Conservation (phyloP, 2,888 invertebrate species). For the Gymnocheta viridis region DNA sequence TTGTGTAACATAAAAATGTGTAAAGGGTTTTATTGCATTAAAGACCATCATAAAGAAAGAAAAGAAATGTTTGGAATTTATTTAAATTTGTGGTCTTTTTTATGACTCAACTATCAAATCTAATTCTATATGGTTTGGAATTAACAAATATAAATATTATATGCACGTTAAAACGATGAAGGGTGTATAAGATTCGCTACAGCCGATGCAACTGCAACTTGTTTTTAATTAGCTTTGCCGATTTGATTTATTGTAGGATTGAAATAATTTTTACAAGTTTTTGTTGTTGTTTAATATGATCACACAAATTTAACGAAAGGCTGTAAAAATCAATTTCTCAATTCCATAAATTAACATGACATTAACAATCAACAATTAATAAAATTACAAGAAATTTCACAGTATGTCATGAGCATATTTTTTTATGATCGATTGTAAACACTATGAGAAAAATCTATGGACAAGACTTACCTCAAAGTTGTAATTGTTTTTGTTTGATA, state of each 20-base stretch:
- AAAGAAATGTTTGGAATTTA: conserved; percentile 1
- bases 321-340: conserved; percentile 3
- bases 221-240: background rate
- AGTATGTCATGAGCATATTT: background rate
- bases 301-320: conserved; percentile 8
- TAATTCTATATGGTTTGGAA: background rate
- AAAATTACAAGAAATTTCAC: conserved; percentile 19
- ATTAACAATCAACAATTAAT: background rate
- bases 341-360: conserved; percentile 9
- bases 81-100: conserved; percentile 16
- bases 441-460: background rate
- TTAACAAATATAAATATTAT: background rate
- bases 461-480: conserved; percentile 23
- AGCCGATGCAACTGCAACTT: background rate
- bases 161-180: too few species aligned
- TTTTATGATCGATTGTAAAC: background rate
- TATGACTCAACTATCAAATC: background rate
- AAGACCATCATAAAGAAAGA: background rate
- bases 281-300: conserved; percentile 15
- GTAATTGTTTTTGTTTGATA: background rate
- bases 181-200: background rate
- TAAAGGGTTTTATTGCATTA: background rate
- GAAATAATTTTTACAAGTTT: background rate
- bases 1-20: background rate
- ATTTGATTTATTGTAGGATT: background rate